phyloP scores from a whole-genome alignment of 2,888 invertebrate species.

The Erebia ligea region DNA sequence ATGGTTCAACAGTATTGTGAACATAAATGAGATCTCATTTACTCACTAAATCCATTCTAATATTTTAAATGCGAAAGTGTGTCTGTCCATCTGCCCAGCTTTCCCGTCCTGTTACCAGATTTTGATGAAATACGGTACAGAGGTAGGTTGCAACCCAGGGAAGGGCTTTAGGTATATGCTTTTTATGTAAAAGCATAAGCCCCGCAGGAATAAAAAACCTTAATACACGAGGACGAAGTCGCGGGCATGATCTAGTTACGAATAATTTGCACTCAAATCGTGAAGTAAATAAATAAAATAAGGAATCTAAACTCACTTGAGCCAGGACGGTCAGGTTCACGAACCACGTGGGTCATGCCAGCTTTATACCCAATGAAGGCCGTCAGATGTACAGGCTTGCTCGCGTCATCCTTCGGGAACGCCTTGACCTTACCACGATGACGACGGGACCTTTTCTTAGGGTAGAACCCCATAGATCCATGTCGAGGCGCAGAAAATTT shows the following conservation, averaged over 20 bases:
- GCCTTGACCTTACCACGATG: constrained; percentile 99
- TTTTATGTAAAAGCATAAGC: no score
- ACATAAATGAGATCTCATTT: not conserved
- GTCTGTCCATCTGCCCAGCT: no score
- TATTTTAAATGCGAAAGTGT: not conserved
- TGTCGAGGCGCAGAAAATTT: constrained; percentile 99
- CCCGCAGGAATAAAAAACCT: no score
- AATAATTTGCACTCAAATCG: not conserved
- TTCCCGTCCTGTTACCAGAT: no score
- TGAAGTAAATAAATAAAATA: constrained; percentile 22
- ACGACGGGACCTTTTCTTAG: constrained; percentile 97
- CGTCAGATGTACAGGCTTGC: constrained; percentile 98
- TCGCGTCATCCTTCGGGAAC: constrained; percentile 98
- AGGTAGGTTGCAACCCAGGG: no score
- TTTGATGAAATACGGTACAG: no score
- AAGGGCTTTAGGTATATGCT: no score
- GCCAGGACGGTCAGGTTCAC: constrained; percentile 99
- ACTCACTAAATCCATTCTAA: not conserved
- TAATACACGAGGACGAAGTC: no score
- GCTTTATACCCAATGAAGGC: constrained; percentile 99
- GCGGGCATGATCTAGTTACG: no score
- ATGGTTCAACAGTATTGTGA: not conserved
- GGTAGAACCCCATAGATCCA: constrained; percentile 99
- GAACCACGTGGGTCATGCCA: constrained; percentile 99
- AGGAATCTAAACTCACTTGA: constrained; percentile 90